These are phyloP conservation scores for Parnassius orleans DNA, from an alignment of 2,888 invertebrate genomes.

Conservation along the genomic window DNA sequence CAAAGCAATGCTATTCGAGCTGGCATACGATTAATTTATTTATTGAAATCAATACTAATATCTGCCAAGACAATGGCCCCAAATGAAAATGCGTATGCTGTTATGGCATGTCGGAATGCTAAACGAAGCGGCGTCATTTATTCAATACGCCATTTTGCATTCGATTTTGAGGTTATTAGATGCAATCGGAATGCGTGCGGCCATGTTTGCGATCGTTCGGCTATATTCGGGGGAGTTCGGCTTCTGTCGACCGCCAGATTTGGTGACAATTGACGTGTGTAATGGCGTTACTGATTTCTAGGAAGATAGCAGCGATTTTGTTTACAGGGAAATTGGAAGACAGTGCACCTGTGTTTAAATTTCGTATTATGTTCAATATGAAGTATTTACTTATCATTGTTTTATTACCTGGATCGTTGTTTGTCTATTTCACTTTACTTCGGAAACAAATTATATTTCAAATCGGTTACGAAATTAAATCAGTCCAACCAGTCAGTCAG, in stretches of 20 bases:
- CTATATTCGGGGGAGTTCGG: slow-evolving; percentile 64
- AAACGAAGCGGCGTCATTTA: slow-evolving; percentile 76
- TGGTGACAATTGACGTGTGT: slow-evolving; percentile 66
- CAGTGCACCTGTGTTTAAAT: slow-evolving; percentile 6
- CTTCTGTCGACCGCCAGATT: slow-evolving; percentile 50
- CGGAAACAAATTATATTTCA: too few relatives aligned
- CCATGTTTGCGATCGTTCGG: slow-evolving; percentile 68
- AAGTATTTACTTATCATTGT: slow-evolving; percentile 1
- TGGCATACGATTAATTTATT: slow-evolving; percentile 78
- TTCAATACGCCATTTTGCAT: slow-evolving; percentile 79
- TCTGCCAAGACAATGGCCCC: slow-evolving; percentile 77
- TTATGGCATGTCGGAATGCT: slow-evolving; percentile 78
- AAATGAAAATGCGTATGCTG: slow-evolving; percentile 77
- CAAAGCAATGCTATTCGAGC: slow-evolving; percentile 74
- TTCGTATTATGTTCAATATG: background rate
- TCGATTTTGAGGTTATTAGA: slow-evolving; percentile 80
- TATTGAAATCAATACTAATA: slow-evolving; percentile 81
- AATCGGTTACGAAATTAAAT: too few relatives aligned
- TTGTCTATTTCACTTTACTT: background rate
- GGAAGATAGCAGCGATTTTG: slow-evolving; percentile 55
- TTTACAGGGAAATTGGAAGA: slow-evolving; percentile 52
- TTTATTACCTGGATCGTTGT: background rate
- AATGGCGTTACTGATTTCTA: slow-evolving; percentile 62
- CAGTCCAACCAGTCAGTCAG: too few relatives aligned
- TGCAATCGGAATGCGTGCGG: slow-evolving; percentile 78